Percentiles rank a stretch among this genome's conserved stretches.
Conservation (phyloP, 2,113 vertebrate genomes). For the Oreochromis niloticus region DNA sequence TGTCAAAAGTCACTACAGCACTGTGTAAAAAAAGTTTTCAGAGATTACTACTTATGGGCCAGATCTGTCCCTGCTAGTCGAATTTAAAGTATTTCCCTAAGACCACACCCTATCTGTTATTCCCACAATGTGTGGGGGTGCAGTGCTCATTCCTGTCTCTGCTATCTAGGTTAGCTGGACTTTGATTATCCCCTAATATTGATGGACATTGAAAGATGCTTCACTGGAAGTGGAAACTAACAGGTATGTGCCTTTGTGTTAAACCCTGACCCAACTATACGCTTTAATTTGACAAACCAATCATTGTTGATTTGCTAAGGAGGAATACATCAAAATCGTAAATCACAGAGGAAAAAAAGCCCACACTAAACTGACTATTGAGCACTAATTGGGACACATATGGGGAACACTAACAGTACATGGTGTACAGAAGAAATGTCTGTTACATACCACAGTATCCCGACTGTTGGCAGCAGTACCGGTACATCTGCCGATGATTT, state of each 20-base stretch:
- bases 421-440: neutral
- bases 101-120: neutral
- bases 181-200: constrained; percentile 4
- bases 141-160: neutral
- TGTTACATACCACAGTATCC: constrained; percentile 87
- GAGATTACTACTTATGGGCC: neutral
- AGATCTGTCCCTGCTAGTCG: neutral
- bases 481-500: constrained; percentile 96
- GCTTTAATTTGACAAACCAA: neutral
- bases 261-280: neutral
- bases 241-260: neutral
- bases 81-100: neutral
- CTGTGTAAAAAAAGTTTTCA: neutral
- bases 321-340: neutral
- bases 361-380: neutral
- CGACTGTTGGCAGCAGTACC: constrained; percentile 96
- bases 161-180: constrained; percentile 2
- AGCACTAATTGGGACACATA: neutral
- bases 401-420: neutral
- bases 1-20: neutral
- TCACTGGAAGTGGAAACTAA: neutral
- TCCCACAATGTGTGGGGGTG: neutral
- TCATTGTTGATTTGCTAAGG: neutral
- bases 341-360: neutral
- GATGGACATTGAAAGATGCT: neutral